A percentile compares a stretch with the other conserved stretches of the same genome.
Evolutionary conservation across 2,888 invertebrate species (phyloP).

Genomic region (Conomelus anceps): DNA sequence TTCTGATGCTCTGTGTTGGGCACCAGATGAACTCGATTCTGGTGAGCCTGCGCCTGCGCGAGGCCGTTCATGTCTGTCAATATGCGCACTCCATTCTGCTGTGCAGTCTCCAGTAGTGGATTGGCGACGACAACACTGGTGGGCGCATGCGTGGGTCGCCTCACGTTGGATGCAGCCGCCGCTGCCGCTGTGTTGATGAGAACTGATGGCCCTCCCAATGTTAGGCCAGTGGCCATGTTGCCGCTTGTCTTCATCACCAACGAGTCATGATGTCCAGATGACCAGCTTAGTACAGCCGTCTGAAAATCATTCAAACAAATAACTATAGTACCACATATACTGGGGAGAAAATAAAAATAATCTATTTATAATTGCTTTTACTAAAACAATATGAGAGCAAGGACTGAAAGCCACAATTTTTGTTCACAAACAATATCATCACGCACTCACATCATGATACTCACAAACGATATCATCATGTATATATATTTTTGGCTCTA

Average conservation of each 20-base stretch:
- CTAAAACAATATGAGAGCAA: background rate
- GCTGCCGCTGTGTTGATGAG: conserved; percentile 27
- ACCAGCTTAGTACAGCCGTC: conserved; percentile 36
- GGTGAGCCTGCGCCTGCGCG: conserved; percentile 21
- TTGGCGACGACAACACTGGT: conserved; percentile 32
- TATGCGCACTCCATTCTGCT: conserved; percentile 35
- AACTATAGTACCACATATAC: background rate
- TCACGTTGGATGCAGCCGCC: conserved; percentile 16
- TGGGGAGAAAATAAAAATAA: no score
- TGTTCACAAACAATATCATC: no score
- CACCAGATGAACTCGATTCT: conserved; percentile 31
- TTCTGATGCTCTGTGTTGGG: conserved; percentile 31
- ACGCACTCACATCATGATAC: no score
- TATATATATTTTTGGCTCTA: no score
- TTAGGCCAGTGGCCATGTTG: conserved; percentile 20
- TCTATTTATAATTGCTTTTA: no score
- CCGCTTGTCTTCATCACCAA: conserved; percentile 32
- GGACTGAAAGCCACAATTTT: no score
- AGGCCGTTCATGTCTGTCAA: conserved; percentile 35
- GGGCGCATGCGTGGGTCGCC: conserved; percentile 19
- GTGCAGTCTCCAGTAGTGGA: conserved; percentile 28
- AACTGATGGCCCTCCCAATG: conserved; percentile 28
- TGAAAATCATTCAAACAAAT: no score
- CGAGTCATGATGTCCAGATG: conserved; percentile 32
- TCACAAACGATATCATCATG: no score